phyloP scores from a whole-genome alignment of 1,140 invertebrate genomes.

The Colletes gigas region DNA sequence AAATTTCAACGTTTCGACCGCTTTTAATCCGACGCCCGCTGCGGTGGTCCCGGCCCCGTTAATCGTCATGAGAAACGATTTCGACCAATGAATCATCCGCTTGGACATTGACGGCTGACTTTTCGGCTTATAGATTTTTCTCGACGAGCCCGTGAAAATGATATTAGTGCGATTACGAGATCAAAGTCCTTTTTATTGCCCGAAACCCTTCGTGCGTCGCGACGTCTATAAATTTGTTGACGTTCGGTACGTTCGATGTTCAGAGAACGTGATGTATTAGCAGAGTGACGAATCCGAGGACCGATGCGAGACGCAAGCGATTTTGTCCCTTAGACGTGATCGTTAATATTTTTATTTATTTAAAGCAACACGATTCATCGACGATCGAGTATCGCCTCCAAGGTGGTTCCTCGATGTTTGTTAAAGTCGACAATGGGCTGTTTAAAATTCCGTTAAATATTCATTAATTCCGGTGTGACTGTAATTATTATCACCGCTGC shows the following conservation, averaged over 20 bases:
- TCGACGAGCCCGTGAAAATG: slow-evolving; percentile 47
- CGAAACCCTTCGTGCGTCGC: background rate
- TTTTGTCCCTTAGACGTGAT: too few species aligned
- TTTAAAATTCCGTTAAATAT: too few species aligned
- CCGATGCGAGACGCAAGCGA: too few species aligned
- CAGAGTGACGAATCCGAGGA: too few species aligned
- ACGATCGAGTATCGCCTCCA: background rate
- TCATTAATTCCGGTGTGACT: too few species aligned
- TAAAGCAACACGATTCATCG: too few species aligned
- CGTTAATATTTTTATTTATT: too few species aligned
- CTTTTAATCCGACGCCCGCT: slow-evolving; percentile 67
- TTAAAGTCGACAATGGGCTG: too few species aligned
- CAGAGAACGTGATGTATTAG: too few species aligned
- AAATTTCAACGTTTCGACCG: slow-evolving; percentile 70
- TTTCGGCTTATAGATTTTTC: slow-evolving; percentile 32
- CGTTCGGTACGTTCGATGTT: too few species aligned
- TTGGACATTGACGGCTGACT: slow-evolving; percentile 22
- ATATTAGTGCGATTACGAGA: slow-evolving; percentile 53
- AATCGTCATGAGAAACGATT: slow-evolving; percentile 67
- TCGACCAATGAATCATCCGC: slow-evolving; percentile 60
- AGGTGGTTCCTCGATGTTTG: too few species aligned
- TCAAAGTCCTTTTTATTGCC: slow-evolving; percentile 4
- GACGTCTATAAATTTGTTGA: too few species aligned
- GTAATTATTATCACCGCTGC: slow-evolving; percentile 20
- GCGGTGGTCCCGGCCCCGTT: slow-evolving; percentile 56